Percentiles rank a stretch among this genome's conserved stretches.
phyloP scores from a whole-genome alignment of 2,113 vertebrate species.

The Xiphophorus hellerii region DNA sequence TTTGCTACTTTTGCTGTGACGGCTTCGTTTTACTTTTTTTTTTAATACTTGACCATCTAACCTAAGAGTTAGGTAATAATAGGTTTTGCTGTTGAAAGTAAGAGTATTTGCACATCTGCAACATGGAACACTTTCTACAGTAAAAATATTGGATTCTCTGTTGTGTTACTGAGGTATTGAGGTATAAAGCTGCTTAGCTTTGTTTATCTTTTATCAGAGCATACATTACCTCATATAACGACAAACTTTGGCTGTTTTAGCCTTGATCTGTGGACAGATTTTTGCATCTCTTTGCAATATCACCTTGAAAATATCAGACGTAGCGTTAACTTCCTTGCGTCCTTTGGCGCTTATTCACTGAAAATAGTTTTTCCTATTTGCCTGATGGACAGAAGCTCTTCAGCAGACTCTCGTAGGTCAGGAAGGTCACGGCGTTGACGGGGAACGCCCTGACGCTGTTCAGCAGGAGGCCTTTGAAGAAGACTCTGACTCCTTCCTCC shows the following conservation, averaged over 20 bases:
- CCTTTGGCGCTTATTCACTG: neutral
- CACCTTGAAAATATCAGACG: neutral
- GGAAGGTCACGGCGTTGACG: constrained; percentile 85
- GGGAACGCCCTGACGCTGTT: constrained; percentile 87
- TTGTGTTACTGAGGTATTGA: neutral
- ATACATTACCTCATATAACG: neutral
- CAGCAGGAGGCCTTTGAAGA: constrained; percentile 82
- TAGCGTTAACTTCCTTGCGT: neutral
- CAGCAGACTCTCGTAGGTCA: constrained; percentile 84
- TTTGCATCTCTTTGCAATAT: neutral
- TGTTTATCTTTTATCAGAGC: neutral
- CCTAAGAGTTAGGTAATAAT: too few species aligned
- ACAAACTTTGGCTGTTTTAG: neutral
- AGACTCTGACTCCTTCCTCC: constrained; percentile 80
- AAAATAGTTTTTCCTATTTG: neutral
- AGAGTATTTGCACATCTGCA: too few species aligned
- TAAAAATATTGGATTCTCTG: neutral
- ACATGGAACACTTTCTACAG: neutral
- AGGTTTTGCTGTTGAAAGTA: too few species aligned
- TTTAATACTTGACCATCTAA: too few species aligned
- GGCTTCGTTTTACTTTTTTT: too few species aligned
- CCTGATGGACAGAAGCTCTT: constrained; percentile 51
- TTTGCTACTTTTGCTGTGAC: too few species aligned
- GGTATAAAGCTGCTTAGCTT: neutral
- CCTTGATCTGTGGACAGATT: neutral